Conservation (phyloP, 1,140 invertebrate species). For the Bombus ignitus region DNA sequence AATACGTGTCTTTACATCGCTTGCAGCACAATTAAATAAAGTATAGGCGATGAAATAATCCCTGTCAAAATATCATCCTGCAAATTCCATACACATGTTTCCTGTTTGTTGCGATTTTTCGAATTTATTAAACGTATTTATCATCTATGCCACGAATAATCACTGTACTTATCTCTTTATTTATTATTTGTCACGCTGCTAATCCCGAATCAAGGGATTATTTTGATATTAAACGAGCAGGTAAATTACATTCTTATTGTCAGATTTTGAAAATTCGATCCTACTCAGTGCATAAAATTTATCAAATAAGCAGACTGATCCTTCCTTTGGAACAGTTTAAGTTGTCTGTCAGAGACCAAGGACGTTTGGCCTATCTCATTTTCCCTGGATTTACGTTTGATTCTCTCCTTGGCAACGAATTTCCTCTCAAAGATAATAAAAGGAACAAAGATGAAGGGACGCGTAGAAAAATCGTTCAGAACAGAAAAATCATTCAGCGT, state of each 20-base stretch:
- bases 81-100: neutral
- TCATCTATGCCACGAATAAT: neutral
- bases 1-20: too few relatives aligned
- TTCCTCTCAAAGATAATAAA: slow-evolving; percentile 3
- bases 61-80: neutral
- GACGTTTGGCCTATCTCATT: slow-evolving; percentile 10
- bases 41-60: too few relatives aligned
- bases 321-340: neutral
- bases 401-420: neutral
- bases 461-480: neutral
- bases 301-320: neutral
- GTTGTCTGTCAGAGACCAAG: neutral
- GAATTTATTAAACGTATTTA: neutral
- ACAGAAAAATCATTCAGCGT: slow-evolving; percentile 2
- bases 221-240: neutral
- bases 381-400: slow-evolving; percentile 12
- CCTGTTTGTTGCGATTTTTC: neutral
- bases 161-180: neutral
- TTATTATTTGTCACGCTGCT: neutral
- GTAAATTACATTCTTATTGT: too few relatives aligned
- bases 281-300: neutral
- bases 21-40: neutral
- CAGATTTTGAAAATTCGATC: neutral
- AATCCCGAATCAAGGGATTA: neutral
- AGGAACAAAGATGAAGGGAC: neutral